Base-by-base conservation (phyloP, 1,140 invertebrate species). In the Drosophila kikkawai region DNA sequence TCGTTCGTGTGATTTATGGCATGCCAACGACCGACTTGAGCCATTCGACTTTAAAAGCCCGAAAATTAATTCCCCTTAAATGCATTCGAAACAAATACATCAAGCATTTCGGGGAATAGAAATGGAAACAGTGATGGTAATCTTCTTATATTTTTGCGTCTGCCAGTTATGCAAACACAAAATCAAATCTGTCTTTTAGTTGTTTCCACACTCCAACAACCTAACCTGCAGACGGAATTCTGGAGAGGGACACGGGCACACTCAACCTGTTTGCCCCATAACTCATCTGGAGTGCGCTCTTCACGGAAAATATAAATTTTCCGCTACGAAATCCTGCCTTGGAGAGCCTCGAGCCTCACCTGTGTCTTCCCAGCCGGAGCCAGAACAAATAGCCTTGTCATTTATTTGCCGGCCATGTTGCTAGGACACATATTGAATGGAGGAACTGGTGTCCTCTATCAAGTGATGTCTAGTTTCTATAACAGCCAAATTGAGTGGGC, bases 371-470 rank as follows among this genome's bases (percentile, higher is more conserved):
- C 11, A 5, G 17, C 17, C 11, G 8, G 17, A 67, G 67, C 61
- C 71, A 65, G 59, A 87, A 85, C 79, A 85, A 85, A 85, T 85
- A 66, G 83, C 75, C 75, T 53, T 68, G 71, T 67, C 60, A 83
- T 87, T 87, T 83, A 80, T 80, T 67, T 50, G 70, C 39, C 59
- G 48, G 39, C 53, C 32, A 73, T 63, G 80, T 87, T 83, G 80
- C 83, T 69, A 86, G 83, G 82, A 87, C 83, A 86, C 82, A 86
- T 71, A 82, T 82, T 85, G 79, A 79, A 70, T 56, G 58, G 34
- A 44, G 8, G 8, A 17, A 66, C 19, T 48, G 59, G 67, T 53
- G 67, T 67, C 53, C 69, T 73, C 67, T 60, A 74, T 71, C 67
- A 50, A 71, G 53, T 51, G 76, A 56, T 70, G 36, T 66, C 65